Percentiles rank a stretch among this genome's conserved stretches.
phyloP scores from a whole-genome alignment of 2,113 vertebrate genomes.

The Ellobius talpinus region DNA sequence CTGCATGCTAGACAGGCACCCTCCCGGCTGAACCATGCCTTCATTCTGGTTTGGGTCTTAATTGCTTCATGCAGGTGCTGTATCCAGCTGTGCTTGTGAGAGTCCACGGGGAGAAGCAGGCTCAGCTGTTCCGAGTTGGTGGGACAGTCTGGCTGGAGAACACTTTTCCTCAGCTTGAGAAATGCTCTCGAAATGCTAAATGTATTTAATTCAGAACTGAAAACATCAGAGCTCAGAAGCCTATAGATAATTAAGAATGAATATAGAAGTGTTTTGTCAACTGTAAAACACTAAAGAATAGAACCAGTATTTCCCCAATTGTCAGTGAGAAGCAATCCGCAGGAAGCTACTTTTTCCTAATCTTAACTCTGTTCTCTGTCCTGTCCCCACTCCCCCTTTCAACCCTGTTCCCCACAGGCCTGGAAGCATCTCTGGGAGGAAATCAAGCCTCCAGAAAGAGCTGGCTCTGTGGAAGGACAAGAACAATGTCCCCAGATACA shows the following conservation, averaged over 20 bases:
- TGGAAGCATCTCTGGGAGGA: neutral
- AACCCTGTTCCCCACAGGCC: neutral
- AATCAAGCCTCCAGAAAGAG: constrained; percentile 65
- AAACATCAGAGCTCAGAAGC: neutral
- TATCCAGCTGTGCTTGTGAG: neutral
- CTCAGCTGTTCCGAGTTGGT: no score
- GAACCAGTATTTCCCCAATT: neutral
- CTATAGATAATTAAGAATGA: neutral
- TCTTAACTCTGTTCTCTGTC: neutral
- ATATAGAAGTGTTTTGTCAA: neutral
- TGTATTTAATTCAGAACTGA: neutral
- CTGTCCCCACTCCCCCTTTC: neutral
- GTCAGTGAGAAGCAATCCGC: neutral
- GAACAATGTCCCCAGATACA: constrained; percentile 22
- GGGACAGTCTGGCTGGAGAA: neutral
- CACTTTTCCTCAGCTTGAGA: neutral
- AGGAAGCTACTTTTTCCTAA: neutral
- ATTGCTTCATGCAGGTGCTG: neutral
- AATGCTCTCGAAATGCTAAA: constrained; percentile 21
- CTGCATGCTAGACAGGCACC: no score
- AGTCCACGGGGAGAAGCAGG: neutral
- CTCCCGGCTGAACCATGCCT: neutral
- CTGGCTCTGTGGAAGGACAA: neutral
- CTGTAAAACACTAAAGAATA: neutral
- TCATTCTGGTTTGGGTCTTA: neutral